Evolutionary conservation across 2,113 vertebrate genomes (phyloP), one percentile per base, ranked within the genome.

Genomic region (Chaetura pelagica): DNA sequence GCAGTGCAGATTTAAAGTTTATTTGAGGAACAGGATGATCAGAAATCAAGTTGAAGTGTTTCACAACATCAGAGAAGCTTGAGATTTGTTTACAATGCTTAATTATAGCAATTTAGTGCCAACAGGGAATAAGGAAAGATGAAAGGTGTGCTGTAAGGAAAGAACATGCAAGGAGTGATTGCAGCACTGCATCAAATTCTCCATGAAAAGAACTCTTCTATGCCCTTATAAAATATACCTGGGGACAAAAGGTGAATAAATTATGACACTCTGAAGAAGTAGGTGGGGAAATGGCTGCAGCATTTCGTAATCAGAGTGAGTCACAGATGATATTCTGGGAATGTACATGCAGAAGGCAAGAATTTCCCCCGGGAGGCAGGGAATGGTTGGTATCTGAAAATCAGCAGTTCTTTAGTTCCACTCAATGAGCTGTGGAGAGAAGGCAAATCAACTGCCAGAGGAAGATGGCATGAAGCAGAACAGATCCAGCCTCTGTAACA

Each of bases 11-110:
- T 84, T 63, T 81, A 64, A 75, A 73, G 58, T 88, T 94, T 97
- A 94, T 97, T 96, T 96, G 87, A 83, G 85, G 94, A 97, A 34
- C 22, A 30, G 87, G 74, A 72, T 3, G 22, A 48, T 92, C 91
- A 89, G 46, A 64, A 87, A 68, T 64, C 44, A 69, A 93, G 76
- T 21, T 10, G 24, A 80, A 90, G 68, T 6, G 5, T 87, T 94
- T 62, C 88, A 71, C 68, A 88, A 78, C 69, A 72, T 30, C 87
- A 40, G 55, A 38, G 93, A 54, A 84, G 79, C 66, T 59, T 13
- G 24, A 24, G 83, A 32, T 92, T 61, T 77, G 85, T 87, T 94
- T 66, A n/a, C 79, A 42, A 91, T 4, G 3, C 79, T 61, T 62
- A 79, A 75, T 83, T 78, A 57, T 26, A 74, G 85, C 93, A 68